phyloP scores from a whole-genome alignment of 2,888 invertebrate genomes.

The Osmoderma eremita region DNA sequence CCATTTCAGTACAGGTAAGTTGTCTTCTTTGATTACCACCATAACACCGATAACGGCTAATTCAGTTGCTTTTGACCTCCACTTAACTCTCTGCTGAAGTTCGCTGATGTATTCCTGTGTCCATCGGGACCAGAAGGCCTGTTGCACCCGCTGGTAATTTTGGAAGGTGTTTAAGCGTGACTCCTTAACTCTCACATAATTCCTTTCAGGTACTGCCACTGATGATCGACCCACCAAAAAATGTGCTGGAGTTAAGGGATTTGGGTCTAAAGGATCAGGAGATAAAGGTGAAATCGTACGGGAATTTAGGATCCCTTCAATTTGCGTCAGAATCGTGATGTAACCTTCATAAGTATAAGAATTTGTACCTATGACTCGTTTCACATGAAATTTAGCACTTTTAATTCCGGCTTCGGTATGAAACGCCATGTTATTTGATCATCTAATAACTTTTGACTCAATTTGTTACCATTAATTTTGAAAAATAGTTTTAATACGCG shows the following conservation, averaged over 20 bases:
- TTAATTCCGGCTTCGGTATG: background rate
- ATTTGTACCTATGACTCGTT: background rate
- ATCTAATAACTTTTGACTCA: background rate
- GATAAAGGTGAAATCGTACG: background rate
- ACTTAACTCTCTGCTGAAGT: too few species aligned
- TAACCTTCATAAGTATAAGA: background rate
- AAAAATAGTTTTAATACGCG: background rate
- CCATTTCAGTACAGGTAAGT: too few species aligned
- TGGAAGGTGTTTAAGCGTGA: too few species aligned
- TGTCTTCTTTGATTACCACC: too few species aligned
- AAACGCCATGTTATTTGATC: conserved; percentile 1
- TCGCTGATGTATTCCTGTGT: too few species aligned
- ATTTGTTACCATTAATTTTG: background rate
- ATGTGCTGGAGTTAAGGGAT: background rate
- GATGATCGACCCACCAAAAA: background rate
- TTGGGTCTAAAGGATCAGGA: background rate
- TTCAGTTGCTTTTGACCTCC: too few species aligned
- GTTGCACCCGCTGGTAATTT: too few species aligned
- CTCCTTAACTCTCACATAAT: too few species aligned
- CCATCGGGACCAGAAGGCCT: too few species aligned
- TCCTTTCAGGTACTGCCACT: background rate
- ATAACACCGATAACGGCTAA: too few species aligned
- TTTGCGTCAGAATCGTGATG: background rate
- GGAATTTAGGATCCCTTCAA: background rate
- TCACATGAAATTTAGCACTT: background rate